Evolutionary conservation across 2,888 invertebrate genomes (phyloP).

Genomic region (Lasioglossum pauxillum): DNA sequence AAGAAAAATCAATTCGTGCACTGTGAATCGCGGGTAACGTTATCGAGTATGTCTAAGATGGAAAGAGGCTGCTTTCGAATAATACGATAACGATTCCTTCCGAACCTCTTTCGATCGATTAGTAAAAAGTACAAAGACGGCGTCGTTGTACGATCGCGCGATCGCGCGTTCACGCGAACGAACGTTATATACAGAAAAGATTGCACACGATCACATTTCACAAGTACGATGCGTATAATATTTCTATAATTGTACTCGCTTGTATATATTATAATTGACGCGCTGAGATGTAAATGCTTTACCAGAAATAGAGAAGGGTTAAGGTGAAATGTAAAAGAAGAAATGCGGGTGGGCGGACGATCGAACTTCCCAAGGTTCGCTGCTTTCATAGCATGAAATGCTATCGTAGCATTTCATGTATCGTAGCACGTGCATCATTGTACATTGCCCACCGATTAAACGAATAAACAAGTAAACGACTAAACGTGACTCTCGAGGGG

Average conservation of each 20-base stretch:
- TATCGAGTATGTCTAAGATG: constrained; percentile 12
- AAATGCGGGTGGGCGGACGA: neutral
- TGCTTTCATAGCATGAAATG: neutral
- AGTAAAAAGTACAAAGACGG: constrained; percentile 74
- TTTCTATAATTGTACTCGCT: constrained; percentile 1
- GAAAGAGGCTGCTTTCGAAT: neutral
- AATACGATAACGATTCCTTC: neutral
- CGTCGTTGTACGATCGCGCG: constrained; percentile 46
- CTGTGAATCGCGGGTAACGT: constrained; percentile 5
- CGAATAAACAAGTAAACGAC: neutral
- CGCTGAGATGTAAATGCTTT: constrained; percentile 61
- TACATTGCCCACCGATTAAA: neutral
- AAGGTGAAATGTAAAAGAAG: neutral
- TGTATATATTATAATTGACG: constrained; percentile 76
- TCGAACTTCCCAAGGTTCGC: neutral
- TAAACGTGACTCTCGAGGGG: constrained; percentile 87
- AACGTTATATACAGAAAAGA: constrained; percentile 70
- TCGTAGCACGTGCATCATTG: neutral
- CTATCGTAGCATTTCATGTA: no score
- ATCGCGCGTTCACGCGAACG: constrained; percentile 35
- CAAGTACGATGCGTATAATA: constrained; percentile 72
- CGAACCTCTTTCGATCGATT: constrained; percentile 22
- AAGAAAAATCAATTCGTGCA: neutral
- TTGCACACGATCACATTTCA: constrained; percentile 79
- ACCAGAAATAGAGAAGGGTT: constrained; percentile 9